phyloP scores from a whole-genome alignment of 2,113 vertebrate genomes.

The Ondatra zibethicus region DNA sequence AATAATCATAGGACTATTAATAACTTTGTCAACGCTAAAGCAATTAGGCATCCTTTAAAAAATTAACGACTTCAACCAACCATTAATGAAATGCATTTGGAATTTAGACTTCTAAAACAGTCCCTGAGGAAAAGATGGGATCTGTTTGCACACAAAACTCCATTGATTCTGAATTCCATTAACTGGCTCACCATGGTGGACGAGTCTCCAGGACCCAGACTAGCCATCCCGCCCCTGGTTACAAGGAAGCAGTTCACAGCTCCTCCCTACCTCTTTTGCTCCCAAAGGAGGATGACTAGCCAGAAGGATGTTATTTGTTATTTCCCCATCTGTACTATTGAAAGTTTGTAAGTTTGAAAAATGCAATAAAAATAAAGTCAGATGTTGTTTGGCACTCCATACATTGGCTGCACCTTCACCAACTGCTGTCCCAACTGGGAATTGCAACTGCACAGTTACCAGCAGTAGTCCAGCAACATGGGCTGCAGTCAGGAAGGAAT shows the following conservation, averaged over 20 bases:
- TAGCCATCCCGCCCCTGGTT: background rate
- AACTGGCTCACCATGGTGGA: background rate
- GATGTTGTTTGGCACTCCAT: background rate
- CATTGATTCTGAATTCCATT: background rate
- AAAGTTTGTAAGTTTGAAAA: background rate
- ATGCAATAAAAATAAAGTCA: slow-evolving; percentile 5
- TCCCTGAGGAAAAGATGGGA: background rate
- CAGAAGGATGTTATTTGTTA: background rate
- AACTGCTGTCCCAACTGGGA: background rate
- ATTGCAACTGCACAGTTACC: background rate
- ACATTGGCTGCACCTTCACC: background rate
- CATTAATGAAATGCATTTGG: slow-evolving; percentile 6
- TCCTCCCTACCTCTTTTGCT: background rate
- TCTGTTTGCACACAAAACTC: background rate
- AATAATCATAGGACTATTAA: background rate
- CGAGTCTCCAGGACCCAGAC: background rate
- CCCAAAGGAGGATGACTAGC: background rate
- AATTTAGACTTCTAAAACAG: background rate
- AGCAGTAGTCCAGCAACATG: background rate
- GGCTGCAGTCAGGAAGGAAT: background rate
- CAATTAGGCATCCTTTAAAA: background rate
- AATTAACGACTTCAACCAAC: background rate
- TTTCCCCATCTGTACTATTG: background rate
- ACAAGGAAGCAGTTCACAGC: background rate
- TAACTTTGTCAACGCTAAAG: background rate